Evolutionary conservation across 2,113 vertebrate genomes (phyloP).

Genomic region (Penelope pileata): DNA sequence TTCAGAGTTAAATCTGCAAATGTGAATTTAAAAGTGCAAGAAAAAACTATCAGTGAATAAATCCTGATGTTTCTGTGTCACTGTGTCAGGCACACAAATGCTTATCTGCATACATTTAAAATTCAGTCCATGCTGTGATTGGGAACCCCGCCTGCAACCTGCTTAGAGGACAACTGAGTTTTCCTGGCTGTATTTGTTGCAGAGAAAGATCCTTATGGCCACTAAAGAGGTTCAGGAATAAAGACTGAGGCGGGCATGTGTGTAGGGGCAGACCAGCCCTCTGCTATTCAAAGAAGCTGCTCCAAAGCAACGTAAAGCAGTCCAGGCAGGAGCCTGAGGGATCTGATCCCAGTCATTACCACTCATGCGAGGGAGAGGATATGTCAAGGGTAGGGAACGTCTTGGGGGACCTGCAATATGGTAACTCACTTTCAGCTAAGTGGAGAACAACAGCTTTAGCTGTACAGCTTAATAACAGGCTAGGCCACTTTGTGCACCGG

Average conservation of each 20-base stretch:
- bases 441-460: constrained; percentile 69
- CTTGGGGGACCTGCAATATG: constrained; percentile 69
- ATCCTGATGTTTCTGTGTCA: constrained; percentile 25
- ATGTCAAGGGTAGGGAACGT: constrained; percentile 68
- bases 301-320: constrained; percentile 32
- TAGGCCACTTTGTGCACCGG: constrained; percentile 55
- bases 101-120: constrained; percentile 42
- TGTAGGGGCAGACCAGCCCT: neutral
- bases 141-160: constrained; percentile 32
- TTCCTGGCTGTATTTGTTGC: neutral
- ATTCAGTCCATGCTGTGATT: neutral
- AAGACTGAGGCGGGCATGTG: neutral
- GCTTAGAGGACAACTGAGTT: constrained; percentile 16
- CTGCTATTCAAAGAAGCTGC: neutral
- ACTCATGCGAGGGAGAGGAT: constrained; percentile 60
- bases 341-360: constrained; percentile 62
- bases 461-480: constrained; percentile 70
- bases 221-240: neutral
- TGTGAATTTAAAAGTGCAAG: neutral
- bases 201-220: neutral
- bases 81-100: neutral
- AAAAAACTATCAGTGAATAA: constrained; percentile 17
- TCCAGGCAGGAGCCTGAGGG: constrained; percentile 34
- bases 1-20: constrained; percentile 20
- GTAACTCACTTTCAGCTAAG: constrained; percentile 72